Percentiles rank a stretch among this genome's conserved stretches.
Evolutionary conservation across 2,797 vertebrate species (phyloP).

Genomic region (Brachyalestes nurse): DNA sequence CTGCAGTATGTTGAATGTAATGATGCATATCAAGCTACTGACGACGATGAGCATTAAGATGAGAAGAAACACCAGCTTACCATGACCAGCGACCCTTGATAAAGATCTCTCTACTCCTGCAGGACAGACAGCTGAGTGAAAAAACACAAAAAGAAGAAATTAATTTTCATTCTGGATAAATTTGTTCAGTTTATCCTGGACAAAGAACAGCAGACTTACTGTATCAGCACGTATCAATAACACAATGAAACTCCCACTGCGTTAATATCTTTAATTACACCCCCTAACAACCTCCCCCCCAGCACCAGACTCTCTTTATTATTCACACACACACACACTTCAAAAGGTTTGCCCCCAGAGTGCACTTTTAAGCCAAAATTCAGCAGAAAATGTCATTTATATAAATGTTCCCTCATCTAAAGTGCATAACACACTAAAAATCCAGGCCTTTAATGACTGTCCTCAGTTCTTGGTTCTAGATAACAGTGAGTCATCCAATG

Average conservation of each 20-base stretch:
- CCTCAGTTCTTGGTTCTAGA: too few species aligned
- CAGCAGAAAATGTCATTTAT: background rate
- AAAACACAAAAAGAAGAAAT: background rate
- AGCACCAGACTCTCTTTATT: constrained; percentile 3
- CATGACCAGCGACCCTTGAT: constrained; percentile 65
- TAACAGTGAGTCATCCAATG: background rate
- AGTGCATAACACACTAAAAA: too few species aligned
- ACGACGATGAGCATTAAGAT: too few species aligned
- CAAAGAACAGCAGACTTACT: background rate
- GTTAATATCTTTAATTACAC: constrained; percentile 15
- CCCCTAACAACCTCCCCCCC: background rate
- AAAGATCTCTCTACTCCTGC: constrained; percentile 38
- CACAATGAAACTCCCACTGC: background rate
- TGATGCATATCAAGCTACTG: too few species aligned
- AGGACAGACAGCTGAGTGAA: constrained; percentile 53
- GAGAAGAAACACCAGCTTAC: constrained; percentile 70
- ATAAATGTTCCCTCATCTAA: too few species aligned
- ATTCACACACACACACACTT: background rate
- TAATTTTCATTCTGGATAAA: background rate
- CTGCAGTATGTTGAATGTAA: too few species aligned
- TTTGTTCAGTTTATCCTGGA: background rate
- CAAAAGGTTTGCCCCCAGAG: background rate
- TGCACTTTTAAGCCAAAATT: constrained; percentile 10
- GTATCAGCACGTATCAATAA: background rate
- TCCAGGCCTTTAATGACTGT: too few species aligned